Percentiles rank a stretch among this genome's conserved stretches.
Conservation (phyloP, 92 coral and sea anemone species). For the Phenganax marumi region DNA sequence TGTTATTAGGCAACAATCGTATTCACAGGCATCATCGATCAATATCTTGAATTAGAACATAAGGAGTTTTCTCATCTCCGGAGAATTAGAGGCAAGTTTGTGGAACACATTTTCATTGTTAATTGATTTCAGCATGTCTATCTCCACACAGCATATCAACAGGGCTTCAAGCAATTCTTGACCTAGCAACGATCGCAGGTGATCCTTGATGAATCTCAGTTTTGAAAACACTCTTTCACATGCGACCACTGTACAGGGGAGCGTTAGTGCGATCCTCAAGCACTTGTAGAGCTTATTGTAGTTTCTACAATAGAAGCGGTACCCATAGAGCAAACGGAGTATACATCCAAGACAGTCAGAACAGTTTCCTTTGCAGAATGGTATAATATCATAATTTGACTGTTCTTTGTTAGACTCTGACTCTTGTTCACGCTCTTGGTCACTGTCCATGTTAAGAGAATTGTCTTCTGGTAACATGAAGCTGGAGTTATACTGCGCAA, state of each 20-base stretch:
- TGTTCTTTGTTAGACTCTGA: not conserved
- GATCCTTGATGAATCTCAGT: slow-evolving; percentile 11
- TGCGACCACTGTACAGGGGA: slow-evolving; percentile 18
- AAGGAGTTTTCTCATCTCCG: slow-evolving; percentile 6
- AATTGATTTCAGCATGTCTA: slow-evolving; percentile 18
- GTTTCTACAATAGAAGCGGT: slow-evolving; percentile 20
- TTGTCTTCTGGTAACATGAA: not conserved
- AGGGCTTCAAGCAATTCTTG: slow-evolving; percentile 1
- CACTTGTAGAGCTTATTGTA: slow-evolving; percentile 16
- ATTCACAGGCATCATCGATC: not conserved
- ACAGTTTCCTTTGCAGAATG: slow-evolving; percentile 17
- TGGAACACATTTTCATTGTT: not conserved
- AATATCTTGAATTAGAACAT: not conserved
- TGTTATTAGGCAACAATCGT: not conserved
- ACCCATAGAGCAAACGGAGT: not conserved
- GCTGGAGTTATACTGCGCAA: slow-evolving; percentile 12
- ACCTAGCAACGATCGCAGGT: slow-evolving; percentile 1
- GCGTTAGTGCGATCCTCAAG: not conserved
- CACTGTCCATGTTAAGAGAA: not conserved
- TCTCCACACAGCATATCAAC: not conserved
- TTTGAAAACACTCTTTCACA: slow-evolving; percentile 17
- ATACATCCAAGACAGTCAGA: slow-evolving; percentile 8
- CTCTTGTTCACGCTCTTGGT: not conserved
- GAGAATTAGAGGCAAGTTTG: slow-evolving; percentile 6
- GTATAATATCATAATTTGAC: slow-evolving; percentile 5